phyloP scores from a whole-genome alignment of 2,797 vertebrate species.

The Chanos chanos region DNA sequence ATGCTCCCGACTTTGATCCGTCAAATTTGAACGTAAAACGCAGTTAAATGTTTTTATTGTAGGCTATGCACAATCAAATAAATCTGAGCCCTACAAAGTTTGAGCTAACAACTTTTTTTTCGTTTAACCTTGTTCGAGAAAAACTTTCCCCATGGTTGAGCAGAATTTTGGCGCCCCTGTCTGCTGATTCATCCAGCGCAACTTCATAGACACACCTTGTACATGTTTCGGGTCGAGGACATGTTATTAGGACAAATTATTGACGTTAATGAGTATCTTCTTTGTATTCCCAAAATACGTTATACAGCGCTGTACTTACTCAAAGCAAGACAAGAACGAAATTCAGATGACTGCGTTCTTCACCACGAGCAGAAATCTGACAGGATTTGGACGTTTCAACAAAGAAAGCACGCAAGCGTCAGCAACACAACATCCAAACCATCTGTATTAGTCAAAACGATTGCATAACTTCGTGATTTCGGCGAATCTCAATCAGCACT shows the following conservation, averaged over 20 bases:
- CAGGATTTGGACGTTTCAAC: neutral
- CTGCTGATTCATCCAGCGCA: conserved; percentile 1
- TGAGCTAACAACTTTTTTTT: too few relatives aligned
- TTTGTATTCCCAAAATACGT: too few relatives aligned
- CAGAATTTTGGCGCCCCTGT: neutral
- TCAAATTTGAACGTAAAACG: too few relatives aligned
- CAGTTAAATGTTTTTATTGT: too few relatives aligned
- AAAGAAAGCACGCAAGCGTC: neutral
- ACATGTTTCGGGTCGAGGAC: too few relatives aligned
- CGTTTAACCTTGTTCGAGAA: conserved; percentile 47
- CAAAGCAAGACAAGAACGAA: too few relatives aligned
- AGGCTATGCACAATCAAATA: too few relatives aligned
- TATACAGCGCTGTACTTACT: too few relatives aligned
- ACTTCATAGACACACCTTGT: conserved; percentile 12
- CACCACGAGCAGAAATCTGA: neutral
- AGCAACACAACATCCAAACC: neutral
- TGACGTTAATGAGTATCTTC: neutral
- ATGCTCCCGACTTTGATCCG: neutral
- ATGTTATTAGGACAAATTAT: too few relatives aligned
- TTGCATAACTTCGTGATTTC: neutral
- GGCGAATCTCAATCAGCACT: too few relatives aligned
- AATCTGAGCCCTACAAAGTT: too few relatives aligned
- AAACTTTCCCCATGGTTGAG: conserved; percentile 40
- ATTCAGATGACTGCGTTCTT: too few relatives aligned
- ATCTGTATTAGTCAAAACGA: neutral